These are phyloP conservation scores for Phoxinus phoxinus DNA, from an alignment of 2,113 vertebrate species.

Conservation along the genomic window DNA sequence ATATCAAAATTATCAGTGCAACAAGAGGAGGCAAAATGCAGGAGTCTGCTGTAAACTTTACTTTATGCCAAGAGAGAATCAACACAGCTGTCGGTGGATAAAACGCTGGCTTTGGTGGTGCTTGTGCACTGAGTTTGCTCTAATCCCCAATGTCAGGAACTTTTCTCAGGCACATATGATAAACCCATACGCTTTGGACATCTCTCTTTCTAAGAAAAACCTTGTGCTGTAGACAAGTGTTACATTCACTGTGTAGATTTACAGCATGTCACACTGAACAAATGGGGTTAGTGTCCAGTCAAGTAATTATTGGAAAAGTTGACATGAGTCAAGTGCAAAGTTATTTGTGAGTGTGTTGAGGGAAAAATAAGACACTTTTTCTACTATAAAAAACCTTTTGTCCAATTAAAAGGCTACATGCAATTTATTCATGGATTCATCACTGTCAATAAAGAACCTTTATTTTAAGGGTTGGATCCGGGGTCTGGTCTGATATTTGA, in stretches of 20 bases:
- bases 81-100: constrained; percentile 30
- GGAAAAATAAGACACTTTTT: not conserved
- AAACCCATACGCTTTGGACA: not conserved
- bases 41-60: not conserved
- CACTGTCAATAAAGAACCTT: no score
- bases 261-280: not conserved
- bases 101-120: constrained; percentile 4
- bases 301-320: not conserved
- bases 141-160: constrained; percentile 13
- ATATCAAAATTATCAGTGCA: not conserved
- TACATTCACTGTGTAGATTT: constrained; percentile 1
- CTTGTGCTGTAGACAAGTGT: not conserved
- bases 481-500: no score
- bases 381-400: no score
- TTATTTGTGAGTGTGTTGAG: not conserved
- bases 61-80: not conserved
- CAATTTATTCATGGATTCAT: no score
- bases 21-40: not conserved
- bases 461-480: no score
- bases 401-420: no score
- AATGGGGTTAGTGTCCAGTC: not conserved
- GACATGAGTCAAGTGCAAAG: not conserved
- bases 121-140: not conserved
- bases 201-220: not conserved
- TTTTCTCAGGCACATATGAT: not conserved